Percentiles rank a stretch among this genome's conserved stretches.
Evolutionary conservation across 2,888 invertebrate species (phyloP).

Genomic region (Epirrhoe alternata): DNA sequence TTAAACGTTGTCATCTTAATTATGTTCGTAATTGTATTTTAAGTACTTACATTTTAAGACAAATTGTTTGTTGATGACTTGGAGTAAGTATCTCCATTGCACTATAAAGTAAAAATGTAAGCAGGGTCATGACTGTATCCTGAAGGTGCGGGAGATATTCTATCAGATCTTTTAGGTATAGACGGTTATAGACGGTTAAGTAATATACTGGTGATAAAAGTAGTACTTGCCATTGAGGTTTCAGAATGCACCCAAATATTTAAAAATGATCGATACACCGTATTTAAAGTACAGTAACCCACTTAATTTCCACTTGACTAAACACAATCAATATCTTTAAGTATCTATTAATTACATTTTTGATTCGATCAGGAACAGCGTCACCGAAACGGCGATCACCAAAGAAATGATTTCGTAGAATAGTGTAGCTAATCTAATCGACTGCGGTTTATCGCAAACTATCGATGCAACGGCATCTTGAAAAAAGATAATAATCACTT

Average conservation of each 20-base stretch:
- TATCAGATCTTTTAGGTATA: too few species aligned
- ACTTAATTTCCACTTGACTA: constrained; percentile 12
- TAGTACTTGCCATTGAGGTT: neutral
- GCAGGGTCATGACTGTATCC: too few species aligned
- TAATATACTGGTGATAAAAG: neutral
- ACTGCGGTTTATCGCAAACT: constrained; percentile 40
- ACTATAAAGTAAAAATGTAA: neutral
- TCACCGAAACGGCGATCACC: constrained; percentile 28
- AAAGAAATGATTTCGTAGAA: constrained; percentile 40
- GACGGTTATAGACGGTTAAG: too few species aligned
- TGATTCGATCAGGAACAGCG: constrained; percentile 28
- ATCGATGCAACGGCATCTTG: constrained; percentile 42
- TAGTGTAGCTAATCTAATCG: constrained; percentile 50
- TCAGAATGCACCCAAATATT: neutral
- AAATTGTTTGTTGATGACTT: constrained; percentile 5
- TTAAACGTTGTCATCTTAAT: constrained; percentile 22
- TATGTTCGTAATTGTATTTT: constrained; percentile 16
- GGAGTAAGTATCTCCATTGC: neutral
- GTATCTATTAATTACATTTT: constrained; percentile 10
- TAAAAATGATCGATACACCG: too few species aligned
- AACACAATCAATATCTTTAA: constrained; percentile 13
- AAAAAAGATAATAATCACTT: constrained; percentile 29
- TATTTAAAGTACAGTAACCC: neutral
- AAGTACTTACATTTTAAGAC: constrained; percentile 13
- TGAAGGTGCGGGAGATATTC: too few species aligned